Evolutionary conservation across 2,797 vertebrate genomes (phyloP).

Genomic region (Hemibagrus guttatus): DNA sequence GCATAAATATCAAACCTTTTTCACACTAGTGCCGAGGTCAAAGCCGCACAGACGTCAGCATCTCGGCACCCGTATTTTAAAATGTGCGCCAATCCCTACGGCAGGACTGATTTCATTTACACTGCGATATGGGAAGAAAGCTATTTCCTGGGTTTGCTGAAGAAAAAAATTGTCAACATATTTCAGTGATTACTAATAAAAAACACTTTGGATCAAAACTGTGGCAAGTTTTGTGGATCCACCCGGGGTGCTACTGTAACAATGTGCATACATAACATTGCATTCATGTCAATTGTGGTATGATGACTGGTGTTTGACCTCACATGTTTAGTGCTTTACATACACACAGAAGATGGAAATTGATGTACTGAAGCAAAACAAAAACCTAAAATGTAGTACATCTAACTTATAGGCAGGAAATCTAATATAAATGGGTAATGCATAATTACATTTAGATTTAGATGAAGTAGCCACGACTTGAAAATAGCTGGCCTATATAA

Average conservation of each 20-base stretch:
- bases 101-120: conserved; percentile 59
- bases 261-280: background rate
- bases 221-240: background rate
- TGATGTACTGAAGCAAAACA: background rate
- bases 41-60: conserved; percentile 32
- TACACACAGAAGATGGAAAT: background rate
- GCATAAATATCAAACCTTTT: conserved; percentile 56
- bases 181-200: conserved; percentile 67
- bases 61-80: conserved; percentile 49
- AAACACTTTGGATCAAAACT: conserved; percentile 67
- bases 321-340: background rate
- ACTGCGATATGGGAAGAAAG: conserved; percentile 49
- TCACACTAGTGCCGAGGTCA: conserved; percentile 48
- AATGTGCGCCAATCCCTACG: conserved; percentile 47
- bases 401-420: background rate
- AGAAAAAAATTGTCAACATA: conserved; percentile 54
- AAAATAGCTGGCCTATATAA: background rate
- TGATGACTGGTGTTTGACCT: background rate
- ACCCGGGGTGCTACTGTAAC: background rate
- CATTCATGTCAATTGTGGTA: background rate
- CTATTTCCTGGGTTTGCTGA: conserved; percentile 45
- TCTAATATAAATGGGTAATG: background rate
- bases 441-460: background rate
- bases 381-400: background rate
- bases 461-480: background rate